Base-by-base conservation (phyloP, 2,797 vertebrate species). In the Clarias fuscus region DNA sequence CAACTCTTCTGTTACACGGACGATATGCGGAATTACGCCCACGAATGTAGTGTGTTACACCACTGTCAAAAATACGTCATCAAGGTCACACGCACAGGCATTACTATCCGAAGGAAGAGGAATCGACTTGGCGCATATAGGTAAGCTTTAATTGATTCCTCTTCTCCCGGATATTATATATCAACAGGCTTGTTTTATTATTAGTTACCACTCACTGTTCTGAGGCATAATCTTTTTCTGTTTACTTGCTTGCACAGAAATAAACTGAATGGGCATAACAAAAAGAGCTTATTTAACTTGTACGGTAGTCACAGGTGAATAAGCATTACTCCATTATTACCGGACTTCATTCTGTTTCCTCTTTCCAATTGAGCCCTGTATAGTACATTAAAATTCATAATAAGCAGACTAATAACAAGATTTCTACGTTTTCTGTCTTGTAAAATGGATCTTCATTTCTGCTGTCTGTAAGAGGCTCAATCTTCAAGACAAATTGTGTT, bases 381-480 rank as follows among this genome's bases (percentile, higher is more conserved):
- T 53, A 56, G 43, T 53, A 75, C 27, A 53, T 53, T 75, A 53
- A 27, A 73, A 75, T n/a, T 53, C 13, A 75, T 75, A 75, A 75
- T 75, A 27, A 48, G 53, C 14, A 53, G 72, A 53, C 72, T 75
- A 75, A 75, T 75, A 17, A 17, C 40, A 75, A 53, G 43, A 53
- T n/a, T 53, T 53, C 53, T 75, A 67, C 27, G 15, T 13, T 76
- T 17, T 56, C 43, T 27, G 8, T 48, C 5, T 76, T 76, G 48
- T 75, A 56, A 53, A 75, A 27, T 71, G 70, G 70, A 71, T 56
- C 13, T 27, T 27, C 13, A n/a, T 75, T 53, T 53, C 72, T 14
- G 14, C 18, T 71, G 10, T 72, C 20, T 43, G 40, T 24, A 48
- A 24, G 20, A 37, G 70, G 40, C 24, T 73, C 5, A n/a, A 24